Evolutionary conservation across 2,797 vertebrate species (phyloP), one percentile per base, ranked within the genome.

Genomic region (Gallinago solitaria): DNA sequence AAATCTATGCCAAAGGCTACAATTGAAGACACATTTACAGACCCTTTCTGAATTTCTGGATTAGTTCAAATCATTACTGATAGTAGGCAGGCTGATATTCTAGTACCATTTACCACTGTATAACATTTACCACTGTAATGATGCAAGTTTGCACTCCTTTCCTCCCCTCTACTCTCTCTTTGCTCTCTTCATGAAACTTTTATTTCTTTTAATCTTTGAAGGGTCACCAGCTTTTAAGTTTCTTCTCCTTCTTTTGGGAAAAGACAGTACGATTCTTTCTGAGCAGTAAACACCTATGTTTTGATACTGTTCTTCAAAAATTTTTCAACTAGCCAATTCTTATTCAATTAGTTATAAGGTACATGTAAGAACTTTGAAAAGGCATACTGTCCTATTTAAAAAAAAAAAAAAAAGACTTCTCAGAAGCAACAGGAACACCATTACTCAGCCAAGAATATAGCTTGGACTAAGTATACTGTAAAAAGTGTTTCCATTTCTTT

Each of bases 31-130:
- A 83, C 79, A 74, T 87, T 88, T 95, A 63, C 57, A 93, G 90
- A 94, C 48, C 70, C 85, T 91, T 82, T 95, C 91, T 74, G 74
- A 93, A 91, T 83, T 93, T 50, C 59, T 96, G 93, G 95, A 95
- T 95, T 96, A 59, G 94, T 95, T 97, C 86, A 79, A 96, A 11
- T 43, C 88, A 63, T 35, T 93, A 45, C 65, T 92, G 87, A 76
- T 61, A 81, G 70, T 2, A 41, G 54, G 70, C 45, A 97, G 78
- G 74, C 57, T 84, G 67, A 89, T 50, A 43, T 65, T 80, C 57
- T 27, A 74, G 48, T 27, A 32, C 35, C 25, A 12, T 80, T 65
- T 80, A 71, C 41, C 37, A 77, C 47, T 84, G 39, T 39, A 14
- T 39, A 39, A 6, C 12, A 39, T 39, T 39, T 39, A 39, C 39